Percentiles rank a stretch among this genome's conserved stretches.
These are phyloP conservation scores for Hyphantria cunea DNA, from an alignment of 1,140 invertebrate species.

Conservation along the genomic window DNA sequence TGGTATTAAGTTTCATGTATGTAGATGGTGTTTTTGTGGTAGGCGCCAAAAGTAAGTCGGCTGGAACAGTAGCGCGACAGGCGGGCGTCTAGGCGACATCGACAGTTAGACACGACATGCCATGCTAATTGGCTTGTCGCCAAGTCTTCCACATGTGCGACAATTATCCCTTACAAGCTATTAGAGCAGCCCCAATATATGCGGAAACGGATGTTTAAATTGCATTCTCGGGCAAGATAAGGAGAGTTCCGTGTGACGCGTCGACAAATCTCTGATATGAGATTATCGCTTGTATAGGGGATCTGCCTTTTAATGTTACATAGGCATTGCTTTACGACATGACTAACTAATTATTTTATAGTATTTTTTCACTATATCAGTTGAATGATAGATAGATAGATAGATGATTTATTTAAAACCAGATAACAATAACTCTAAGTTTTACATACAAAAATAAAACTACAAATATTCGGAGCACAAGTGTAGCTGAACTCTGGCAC, in stretches of 20 bases:
- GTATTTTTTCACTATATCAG: too few species aligned
- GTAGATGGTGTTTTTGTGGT: conserved; percentile 26
- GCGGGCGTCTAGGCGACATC: conserved; percentile 43
- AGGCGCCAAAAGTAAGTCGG: conserved; percentile 19
- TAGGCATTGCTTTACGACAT: too few species aligned
- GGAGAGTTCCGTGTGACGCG: conserved; percentile 42
- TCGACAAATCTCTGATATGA: conserved; percentile 6
- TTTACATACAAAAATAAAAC: too few species aligned
- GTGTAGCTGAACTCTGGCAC: too few species aligned
- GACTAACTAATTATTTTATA: too few species aligned
- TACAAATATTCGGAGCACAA: too few species aligned
- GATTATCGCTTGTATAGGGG: not conserved
- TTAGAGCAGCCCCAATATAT: conserved; percentile 63
- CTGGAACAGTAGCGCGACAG: conserved; percentile 1
- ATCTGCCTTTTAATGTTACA: too few species aligned
- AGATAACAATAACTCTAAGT: too few species aligned
- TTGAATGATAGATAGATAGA: too few species aligned
- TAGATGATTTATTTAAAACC: too few species aligned
- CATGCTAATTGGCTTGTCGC: conserved; percentile 78
- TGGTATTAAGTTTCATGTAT: conserved; percentile 51
- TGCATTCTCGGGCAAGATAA: conserved; percentile 68
- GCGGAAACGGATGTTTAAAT: conserved; percentile 81
- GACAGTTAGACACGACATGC: conserved; percentile 43
- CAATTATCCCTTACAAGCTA: conserved; percentile 78
- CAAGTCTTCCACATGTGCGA: conserved; percentile 71